phyloP scores from a whole-genome alignment of 1,140 invertebrate species.

The Ips typographus region DNA sequence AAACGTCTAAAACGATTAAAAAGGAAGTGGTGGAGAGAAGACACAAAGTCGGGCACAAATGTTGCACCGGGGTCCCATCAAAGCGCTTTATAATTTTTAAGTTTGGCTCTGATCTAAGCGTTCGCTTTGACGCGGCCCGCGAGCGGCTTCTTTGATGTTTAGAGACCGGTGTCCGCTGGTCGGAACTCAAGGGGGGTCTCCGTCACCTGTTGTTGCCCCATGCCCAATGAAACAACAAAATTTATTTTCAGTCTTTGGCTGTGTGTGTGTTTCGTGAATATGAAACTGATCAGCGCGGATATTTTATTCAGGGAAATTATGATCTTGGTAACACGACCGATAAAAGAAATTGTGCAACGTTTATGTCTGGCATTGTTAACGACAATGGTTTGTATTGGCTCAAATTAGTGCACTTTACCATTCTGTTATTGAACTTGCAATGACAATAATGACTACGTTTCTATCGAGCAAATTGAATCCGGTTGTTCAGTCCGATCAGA shows the following conservation, averaged over 20 bases:
- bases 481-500: too few species aligned
- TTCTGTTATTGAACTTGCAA: too few species aligned
- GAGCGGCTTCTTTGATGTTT: slow-evolving; percentile 28
- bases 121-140: slow-evolving; percentile 28
- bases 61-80: slow-evolving; percentile 34
- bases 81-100: slow-evolving; percentile 39
- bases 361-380: too few species aligned
- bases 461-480: too few species aligned
- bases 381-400: too few species aligned
- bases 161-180: slow-evolving; percentile 14
- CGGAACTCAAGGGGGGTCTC: slow-evolving; percentile 19
- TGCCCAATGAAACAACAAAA: slow-evolving; percentile 32
- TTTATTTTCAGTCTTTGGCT: slow-evolving; percentile 15
- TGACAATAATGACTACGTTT: too few species aligned
- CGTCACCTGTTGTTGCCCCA: slow-evolving; percentile 30
- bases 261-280: slow-evolving; percentile 6
- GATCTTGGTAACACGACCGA: background rate
- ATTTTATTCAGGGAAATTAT: too few species aligned
- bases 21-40: slow-evolving; percentile 25
- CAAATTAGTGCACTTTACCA: too few species aligned
- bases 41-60: slow-evolving; percentile 33
- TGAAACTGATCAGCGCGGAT: slow-evolving; percentile 4
- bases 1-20: slow-evolving; percentile 30
- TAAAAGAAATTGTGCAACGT: background rate
- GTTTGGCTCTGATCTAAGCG: slow-evolving; percentile 32